Evolutionary conservation across 2,797 vertebrate genomes (phyloP).

Genomic region (Phaenicophaeus curvirostris): DNA sequence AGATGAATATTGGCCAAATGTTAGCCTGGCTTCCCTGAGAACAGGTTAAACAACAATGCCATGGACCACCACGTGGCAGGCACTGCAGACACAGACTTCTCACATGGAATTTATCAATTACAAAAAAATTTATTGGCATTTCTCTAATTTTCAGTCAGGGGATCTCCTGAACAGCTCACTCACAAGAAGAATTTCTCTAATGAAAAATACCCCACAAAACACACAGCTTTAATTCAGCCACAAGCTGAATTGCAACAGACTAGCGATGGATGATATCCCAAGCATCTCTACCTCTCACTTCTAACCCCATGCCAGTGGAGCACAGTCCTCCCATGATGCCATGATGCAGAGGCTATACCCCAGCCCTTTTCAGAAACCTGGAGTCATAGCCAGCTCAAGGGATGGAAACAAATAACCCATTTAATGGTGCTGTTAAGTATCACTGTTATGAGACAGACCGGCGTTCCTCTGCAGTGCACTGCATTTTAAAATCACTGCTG

Average conservation of each 20-base stretch:
- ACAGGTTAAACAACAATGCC: neutral
- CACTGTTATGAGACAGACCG: rapidly evolving
- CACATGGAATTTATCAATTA: neutral
- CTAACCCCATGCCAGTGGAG: neutral
- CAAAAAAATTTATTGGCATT: neutral
- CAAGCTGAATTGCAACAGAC: neutral
- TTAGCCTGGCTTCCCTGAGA: neutral
- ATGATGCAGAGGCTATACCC: neutral
- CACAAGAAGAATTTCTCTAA: neutral
- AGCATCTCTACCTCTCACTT: neutral
- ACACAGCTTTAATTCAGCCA: neutral
- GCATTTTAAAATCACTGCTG: neutral
- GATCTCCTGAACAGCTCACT: neutral
- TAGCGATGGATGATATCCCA: neutral
- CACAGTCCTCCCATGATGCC: neutral
- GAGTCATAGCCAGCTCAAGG: neutral
- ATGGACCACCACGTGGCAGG: neutral
- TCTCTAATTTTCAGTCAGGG: neutral
- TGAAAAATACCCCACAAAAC: neutral
- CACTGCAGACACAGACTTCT: neutral
- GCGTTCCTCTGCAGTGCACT: neutral
- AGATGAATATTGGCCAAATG: neutral
- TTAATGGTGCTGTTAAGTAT: neutral
- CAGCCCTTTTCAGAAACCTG: neutral
- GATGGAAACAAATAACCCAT: neutral